Evolutionary conservation across 2,113 vertebrate genomes (phyloP).

Genomic region (Aptenodytes forsteri): DNA sequence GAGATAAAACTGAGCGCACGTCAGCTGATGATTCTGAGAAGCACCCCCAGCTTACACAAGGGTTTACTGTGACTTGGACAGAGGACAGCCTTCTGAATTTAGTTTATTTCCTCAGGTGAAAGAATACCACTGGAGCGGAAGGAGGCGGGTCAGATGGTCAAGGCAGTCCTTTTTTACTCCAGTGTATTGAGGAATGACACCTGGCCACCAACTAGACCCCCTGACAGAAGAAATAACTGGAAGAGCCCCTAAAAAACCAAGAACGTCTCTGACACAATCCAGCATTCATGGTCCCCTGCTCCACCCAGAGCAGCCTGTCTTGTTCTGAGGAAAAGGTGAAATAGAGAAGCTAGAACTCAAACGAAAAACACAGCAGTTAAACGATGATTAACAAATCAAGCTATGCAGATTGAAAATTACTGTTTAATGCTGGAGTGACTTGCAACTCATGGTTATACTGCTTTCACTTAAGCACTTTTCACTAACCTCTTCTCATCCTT

Average conservation of each 20-base stretch:
- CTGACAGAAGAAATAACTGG: neutral
- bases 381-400: neutral
- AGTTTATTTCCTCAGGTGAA: neutral
- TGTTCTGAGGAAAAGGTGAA: neutral
- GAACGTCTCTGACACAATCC: neutral
- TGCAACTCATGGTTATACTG: neutral
- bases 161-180: neutral
- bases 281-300: neutral
- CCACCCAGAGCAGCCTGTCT: neutral
- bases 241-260: neutral
- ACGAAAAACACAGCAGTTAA: neutral
- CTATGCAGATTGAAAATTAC: neutral
- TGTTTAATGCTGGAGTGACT: neutral
- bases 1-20: fast-evolving
- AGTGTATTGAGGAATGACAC: neutral
- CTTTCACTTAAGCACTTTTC: neutral
- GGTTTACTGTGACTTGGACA: fast-evolving
- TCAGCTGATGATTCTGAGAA: neutral
- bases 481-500: neutral
- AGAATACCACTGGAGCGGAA: neutral
- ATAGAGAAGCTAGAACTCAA: neutral
- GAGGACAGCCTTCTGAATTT: neutral
- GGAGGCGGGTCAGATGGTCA: neutral
- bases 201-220: neutral
- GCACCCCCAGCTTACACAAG: too few species aligned